Evolutionary conservation across 2,113 vertebrate species (phyloP).

Genomic region (Cervus canadensis): DNA sequence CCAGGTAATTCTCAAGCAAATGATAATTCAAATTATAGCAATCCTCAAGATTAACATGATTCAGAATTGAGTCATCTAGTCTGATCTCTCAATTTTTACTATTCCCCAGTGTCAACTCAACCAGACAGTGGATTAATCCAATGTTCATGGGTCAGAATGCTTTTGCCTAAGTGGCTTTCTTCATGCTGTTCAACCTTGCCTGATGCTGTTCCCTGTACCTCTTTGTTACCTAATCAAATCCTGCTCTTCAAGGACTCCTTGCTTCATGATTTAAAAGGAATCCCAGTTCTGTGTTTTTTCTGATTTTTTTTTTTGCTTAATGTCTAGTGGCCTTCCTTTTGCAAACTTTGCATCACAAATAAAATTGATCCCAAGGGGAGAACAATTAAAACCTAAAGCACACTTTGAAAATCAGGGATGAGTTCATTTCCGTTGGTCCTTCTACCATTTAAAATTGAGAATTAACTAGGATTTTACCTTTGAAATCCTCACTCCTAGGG

Average conservation of each 20-base stretch:
- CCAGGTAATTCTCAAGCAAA: background rate
- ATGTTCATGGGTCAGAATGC: background rate
- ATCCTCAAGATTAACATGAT: background rate
- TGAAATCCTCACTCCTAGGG: background rate
- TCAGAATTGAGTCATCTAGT: background rate
- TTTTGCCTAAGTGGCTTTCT: background rate
- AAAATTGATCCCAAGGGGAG: background rate
- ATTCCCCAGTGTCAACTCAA: background rate
- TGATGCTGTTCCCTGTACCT: background rate
- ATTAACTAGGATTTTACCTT: background rate
- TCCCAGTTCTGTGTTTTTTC: background rate
- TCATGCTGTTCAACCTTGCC: background rate
- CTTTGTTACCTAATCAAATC: background rate
- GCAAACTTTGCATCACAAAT: background rate
- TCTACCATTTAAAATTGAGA: background rate
- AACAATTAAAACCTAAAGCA: background rate
- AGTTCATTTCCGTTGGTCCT: background rate
- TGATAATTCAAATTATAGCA: background rate
- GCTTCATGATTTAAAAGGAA: background rate
- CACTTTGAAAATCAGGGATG: background rate
- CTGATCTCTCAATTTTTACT: background rate
- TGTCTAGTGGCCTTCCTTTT: background rate
- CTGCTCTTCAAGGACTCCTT: background rate
- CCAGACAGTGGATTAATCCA: background rate
- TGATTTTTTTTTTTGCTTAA: background rate